Percentiles rank a stretch among this genome's conserved stretches.
Evolutionary conservation across 2,797 vertebrate genomes (phyloP).

Genomic region (Halcyon chelicuti): DNA sequence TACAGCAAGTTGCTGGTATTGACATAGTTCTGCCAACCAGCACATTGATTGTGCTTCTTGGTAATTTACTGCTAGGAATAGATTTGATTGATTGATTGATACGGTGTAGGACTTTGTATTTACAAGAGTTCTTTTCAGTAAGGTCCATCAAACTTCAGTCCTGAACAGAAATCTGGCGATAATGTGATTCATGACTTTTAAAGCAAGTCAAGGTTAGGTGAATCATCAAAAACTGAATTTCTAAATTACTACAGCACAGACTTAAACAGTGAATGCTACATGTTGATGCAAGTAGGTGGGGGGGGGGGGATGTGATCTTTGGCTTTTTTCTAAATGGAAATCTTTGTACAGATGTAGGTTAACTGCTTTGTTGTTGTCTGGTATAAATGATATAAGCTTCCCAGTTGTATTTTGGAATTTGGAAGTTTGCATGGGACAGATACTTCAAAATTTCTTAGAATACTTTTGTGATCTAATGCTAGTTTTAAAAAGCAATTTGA

Average conservation of each 20-base stretch:
- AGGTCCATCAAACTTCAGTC: not conserved
- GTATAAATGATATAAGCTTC: fast-evolving
- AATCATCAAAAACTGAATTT: not conserved
- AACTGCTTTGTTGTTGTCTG: not conserved
- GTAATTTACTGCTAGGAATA: not conserved
- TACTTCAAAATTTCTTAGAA: not conserved
- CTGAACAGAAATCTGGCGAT: not conserved
- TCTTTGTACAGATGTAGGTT: not conserved
- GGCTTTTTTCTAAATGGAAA: not conserved
- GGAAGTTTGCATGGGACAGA: not conserved
- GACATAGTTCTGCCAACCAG: not conserved
- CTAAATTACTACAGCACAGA: not conserved
- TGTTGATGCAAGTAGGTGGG: not conserved
- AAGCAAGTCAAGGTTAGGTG: not conserved
- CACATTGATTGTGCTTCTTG: not conserved
- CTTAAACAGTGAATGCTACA: not conserved
- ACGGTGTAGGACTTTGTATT: not conserved
- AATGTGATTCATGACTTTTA: not conserved
- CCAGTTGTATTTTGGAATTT: not conserved
- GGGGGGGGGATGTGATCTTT: not conserved
- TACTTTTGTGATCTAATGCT: not conserved
- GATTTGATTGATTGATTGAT: not conserved
- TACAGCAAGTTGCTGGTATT: not conserved
- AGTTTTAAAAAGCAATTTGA: slow-evolving; percentile 3
- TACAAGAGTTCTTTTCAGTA: not conserved